Evolutionary conservation across 2,797 vertebrate genomes (phyloP).

Genomic region (Acridotheres tristis): DNA sequence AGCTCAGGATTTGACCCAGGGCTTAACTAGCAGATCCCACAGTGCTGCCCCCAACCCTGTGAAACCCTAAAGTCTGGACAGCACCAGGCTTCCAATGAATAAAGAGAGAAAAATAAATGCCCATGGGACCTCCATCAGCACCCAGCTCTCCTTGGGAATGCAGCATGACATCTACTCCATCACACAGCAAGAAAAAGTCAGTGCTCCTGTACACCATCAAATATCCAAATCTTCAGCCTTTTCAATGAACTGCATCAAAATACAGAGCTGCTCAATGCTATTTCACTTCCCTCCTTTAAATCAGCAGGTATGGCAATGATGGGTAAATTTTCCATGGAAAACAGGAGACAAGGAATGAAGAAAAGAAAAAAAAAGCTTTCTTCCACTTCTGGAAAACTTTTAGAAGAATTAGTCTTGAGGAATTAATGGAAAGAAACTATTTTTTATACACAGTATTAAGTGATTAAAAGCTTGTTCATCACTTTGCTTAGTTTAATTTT

Average conservation of each 20-base stretch:
- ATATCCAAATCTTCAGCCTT: neutral
- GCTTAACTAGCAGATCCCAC: neutral
- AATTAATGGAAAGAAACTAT: conserved; percentile 64
- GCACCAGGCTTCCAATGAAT: neutral
- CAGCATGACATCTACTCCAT: neutral
- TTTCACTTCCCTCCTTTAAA: neutral
- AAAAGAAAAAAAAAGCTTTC: neutral
- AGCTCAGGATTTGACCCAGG: neutral
- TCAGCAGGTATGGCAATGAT: neutral
- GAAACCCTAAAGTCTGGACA: neutral
- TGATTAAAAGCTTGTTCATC: conserved; percentile 68
- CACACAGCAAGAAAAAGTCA: rapidly evolving
- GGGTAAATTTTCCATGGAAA: neutral
- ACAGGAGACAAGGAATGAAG: neutral
- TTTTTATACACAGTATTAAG: conserved; percentile 54
- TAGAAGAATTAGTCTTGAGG: conserved; percentile 51
- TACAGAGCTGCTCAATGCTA: rapidly evolving
- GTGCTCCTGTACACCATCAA: neutral
- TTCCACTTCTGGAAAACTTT: conserved; percentile 25
- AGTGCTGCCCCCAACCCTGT: rapidly evolving
- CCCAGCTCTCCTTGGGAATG: neutral
- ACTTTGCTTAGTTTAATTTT: conserved; percentile 44
- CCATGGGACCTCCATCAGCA: neutral
- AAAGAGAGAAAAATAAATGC: neutral
- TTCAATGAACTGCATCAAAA: neutral